Evolutionary conservation across 1,140 invertebrate species (phyloP), one percentile per base, ranked within the genome.

Genomic region (Papilio polyxenes): DNA sequence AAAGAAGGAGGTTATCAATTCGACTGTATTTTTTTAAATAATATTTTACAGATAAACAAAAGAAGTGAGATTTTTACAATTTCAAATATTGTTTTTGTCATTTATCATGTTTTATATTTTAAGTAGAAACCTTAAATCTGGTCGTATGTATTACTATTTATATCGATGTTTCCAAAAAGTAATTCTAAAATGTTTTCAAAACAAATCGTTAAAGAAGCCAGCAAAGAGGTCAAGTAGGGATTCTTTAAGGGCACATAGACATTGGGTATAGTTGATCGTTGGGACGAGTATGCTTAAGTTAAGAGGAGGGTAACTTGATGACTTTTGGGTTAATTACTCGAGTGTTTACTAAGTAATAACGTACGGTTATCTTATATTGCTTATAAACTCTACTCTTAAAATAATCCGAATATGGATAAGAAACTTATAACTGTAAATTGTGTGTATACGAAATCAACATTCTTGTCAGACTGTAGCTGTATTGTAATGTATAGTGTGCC

Each of bases 251-350:
- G 37, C 13, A 72, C 65, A 72, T 40, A 65, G 62, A 23, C 13
- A 65, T 65, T 31, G 62, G 65, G 65, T 6, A 31, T 31, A 65
- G 62, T 62, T 62, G 10, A 72, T 72, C 65, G 65, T 72, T 37
- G 31, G 31, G 65, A 65, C 31, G 65, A 72, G 65, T 31, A 72
- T 13, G 65, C 65, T 72, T 72, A 72, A 72, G 13, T 40, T 37
- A 37, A 72, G 65, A 23, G 31, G 31, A 37, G 23, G 23, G 23
- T 72, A 31, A 69, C 62, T 69, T 72, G 23, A 72, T 13, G 65
- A 37, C 5, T 40, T 72, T 72, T 72, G 65, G 65, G 65, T 72
- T 72, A 72, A 72, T 37, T 37, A 23, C 11, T 72, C n/a, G 13
- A 72, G 65, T 40, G 31, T 13, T 37, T 37, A 37, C 65, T 15